Conservation (phyloP, 2,113 vertebrate genomes). For the Solenodon paradoxus region DNA sequence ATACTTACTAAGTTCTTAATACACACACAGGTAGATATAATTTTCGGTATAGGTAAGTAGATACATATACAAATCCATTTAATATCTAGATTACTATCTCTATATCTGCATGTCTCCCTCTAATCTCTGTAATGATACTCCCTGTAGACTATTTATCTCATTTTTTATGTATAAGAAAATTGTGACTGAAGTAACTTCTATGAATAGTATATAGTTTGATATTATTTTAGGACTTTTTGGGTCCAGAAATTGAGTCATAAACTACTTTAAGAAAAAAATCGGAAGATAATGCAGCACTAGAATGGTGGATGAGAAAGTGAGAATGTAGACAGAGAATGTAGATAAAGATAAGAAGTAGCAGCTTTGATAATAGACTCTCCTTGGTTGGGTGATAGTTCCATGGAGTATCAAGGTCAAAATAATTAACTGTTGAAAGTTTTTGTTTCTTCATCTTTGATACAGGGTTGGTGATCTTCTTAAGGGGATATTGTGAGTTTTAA, state of each 20-base stretch:
- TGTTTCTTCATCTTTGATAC: background rate
- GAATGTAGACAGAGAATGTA: too few species aligned
- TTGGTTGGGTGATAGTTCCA: background rate
- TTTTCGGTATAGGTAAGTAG: background rate
- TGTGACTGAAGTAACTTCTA: background rate
- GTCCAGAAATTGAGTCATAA: background rate
- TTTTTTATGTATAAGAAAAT: slow-evolving; percentile 23
- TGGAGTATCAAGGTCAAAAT: background rate
- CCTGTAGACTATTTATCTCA: background rate
- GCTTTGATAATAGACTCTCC: background rate
- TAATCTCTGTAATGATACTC: background rate
- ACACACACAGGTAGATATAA: background rate
- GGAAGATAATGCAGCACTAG: background rate
- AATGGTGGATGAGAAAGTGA: background rate
- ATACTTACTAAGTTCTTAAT: background rate
- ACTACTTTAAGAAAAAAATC: background rate
- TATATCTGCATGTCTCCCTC: background rate
- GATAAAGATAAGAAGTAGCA: background rate
- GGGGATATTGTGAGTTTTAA: background rate
- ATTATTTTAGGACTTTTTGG: background rate
- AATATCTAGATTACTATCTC: background rate
- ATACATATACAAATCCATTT: background rate
- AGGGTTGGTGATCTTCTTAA: background rate
- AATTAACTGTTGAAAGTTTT: background rate
- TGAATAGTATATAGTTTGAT: background rate